Evolutionary conservation across 2,797 vertebrate genomes (phyloP).

Genomic region (Takifugu rubripes): DNA sequence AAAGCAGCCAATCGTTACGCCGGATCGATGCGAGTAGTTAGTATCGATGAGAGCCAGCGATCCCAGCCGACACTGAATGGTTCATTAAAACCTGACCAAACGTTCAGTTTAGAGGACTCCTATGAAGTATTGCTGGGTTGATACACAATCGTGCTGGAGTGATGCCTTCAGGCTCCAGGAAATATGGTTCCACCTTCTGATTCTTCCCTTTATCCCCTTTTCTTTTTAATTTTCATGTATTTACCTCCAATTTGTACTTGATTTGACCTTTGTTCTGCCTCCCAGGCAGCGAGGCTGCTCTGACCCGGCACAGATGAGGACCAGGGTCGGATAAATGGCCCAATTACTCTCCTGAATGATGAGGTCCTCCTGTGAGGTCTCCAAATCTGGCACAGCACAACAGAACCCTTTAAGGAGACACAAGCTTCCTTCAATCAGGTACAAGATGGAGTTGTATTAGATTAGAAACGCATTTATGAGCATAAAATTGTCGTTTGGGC

Average conservation of each 20-base stretch:
- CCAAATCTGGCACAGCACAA: slow-evolving; percentile 57
- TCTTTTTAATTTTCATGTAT: slow-evolving; percentile 31
- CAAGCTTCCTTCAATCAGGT: slow-evolving; percentile 1
- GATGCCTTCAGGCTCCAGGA: neutral
- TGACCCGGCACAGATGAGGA: slow-evolving; percentile 67
- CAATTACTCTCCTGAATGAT: slow-evolving; percentile 78
- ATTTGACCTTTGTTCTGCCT: slow-evolving; percentile 7
- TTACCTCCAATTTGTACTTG: slow-evolving; percentile 28
- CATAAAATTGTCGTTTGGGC: too few species aligned
- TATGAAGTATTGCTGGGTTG: neutral
- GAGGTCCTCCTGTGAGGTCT: slow-evolving; percentile 63
- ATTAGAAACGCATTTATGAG: too few species aligned
- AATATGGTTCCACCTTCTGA: too few species aligned
- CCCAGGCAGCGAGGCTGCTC: slow-evolving; percentile 47
- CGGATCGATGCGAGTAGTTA: neutral
- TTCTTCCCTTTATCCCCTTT: slow-evolving; percentile 9
- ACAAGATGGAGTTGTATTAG: too few species aligned
- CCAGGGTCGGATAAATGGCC: slow-evolving; percentile 70
- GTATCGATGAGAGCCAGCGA: slow-evolving; percentile 4
- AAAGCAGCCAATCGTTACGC: slow-evolving; percentile 2
- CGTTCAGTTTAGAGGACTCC: too few species aligned
- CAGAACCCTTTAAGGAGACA: slow-evolving; percentile 58
- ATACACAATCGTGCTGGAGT: neutral
- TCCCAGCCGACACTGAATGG: neutral
- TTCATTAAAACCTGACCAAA: neutral